Percentiles rank a stretch among this genome's conserved stretches.
These are phyloP conservation scores for Melanotaenia maccullochi DNA, from an alignment of 2,797 vertebrate species.

Conservation along the genomic window DNA sequence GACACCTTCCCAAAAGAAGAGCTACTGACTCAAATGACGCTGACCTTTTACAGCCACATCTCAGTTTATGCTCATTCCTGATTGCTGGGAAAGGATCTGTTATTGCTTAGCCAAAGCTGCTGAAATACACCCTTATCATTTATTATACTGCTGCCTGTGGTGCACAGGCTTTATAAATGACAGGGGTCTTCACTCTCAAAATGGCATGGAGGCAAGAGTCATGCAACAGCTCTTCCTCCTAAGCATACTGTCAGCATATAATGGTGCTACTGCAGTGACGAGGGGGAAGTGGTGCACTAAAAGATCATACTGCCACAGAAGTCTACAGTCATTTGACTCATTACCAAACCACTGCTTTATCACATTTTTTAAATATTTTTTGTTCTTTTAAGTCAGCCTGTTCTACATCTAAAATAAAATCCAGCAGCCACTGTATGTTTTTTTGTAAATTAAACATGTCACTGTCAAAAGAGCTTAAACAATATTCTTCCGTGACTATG, in stretches of 20 bases:
- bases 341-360: slow-evolving; percentile 11
- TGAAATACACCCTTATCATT: slow-evolving; percentile 49
- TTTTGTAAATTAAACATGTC: slow-evolving; percentile 15
- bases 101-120: slow-evolving; percentile 32
- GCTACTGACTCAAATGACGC: slow-evolving; percentile 13
- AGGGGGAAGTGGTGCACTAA: slow-evolving; percentile 13
- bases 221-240: slow-evolving; percentile 20
- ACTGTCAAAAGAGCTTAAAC: slow-evolving; percentile 1
- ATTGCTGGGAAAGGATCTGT: slow-evolving; percentile 20
- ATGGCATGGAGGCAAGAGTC: slow-evolving; percentile 37
- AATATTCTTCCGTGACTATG: neutral
- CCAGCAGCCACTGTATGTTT: neutral
- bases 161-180: slow-evolving; percentile 46
- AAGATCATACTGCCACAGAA: slow-evolving; percentile 23
- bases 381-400: neutral
- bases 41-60: slow-evolving; percentile 11
- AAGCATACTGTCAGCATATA: slow-evolving; percentile 32
- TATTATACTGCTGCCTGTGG: slow-evolving; percentile 43
- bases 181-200: slow-evolving; percentile 43
- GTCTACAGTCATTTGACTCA: slow-evolving; percentile 23
- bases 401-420: slow-evolving; percentile 12
- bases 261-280: slow-evolving; percentile 34
- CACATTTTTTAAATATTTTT: slow-evolving; percentile 9
- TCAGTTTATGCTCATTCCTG: slow-evolving; percentile 15
- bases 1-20: slow-evolving; percentile 5